Base-by-base conservation (phyloP, 2,888 invertebrate species). In the Frankliniella intonsa region DNA sequence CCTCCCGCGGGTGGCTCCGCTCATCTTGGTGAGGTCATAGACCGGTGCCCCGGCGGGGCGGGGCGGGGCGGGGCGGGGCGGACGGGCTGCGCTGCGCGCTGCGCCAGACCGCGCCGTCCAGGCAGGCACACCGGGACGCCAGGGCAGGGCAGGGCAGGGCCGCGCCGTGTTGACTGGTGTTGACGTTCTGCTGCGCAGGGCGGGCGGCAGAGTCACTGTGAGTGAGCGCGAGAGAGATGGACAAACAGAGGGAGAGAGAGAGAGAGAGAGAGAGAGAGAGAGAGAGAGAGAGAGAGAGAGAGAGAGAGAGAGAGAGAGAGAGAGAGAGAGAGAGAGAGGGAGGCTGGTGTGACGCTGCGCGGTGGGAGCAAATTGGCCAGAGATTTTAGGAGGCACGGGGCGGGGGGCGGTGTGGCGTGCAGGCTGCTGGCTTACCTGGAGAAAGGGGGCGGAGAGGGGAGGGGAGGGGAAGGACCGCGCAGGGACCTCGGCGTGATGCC, bases 11-110 rank as follows among this genome's bases (percentile, higher is more conserved):
- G 22, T 25, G 22, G 22, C 25, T 22, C 69, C 69, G n/a, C 69
- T 22, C 69, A 22, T n/a, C 69, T 22, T 76, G 22, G 69, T 76
- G 69, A 76, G 69, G 69, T 76, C 69, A 76, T 76, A 76, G 69
- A 76, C 69, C 69, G 69, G 69, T 76, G 69, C 69, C 69, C 22
- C 22, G 69, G n/a, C 69, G 69, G 22, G 25, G 69, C 69, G 69
- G 69, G 8, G 69, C 62, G 22, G 22, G 69, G 69, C 69, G 22
- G 69, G 25, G 65, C 69, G 22, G 69, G 25, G 69, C 7, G 12
- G 69, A 7, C 25, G 55, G 11, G 55, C 55, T 55, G 17, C 69
- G 22, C 25, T 76, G 69, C 25, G 69, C 22, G 25, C 69, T 76
- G 22, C 22, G 69, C 22, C 22, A 22, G 25, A 7, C 69, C 69